Conservation (phyloP, 2,113 vertebrate species). For the Cochlearius cochlearius region DNA sequence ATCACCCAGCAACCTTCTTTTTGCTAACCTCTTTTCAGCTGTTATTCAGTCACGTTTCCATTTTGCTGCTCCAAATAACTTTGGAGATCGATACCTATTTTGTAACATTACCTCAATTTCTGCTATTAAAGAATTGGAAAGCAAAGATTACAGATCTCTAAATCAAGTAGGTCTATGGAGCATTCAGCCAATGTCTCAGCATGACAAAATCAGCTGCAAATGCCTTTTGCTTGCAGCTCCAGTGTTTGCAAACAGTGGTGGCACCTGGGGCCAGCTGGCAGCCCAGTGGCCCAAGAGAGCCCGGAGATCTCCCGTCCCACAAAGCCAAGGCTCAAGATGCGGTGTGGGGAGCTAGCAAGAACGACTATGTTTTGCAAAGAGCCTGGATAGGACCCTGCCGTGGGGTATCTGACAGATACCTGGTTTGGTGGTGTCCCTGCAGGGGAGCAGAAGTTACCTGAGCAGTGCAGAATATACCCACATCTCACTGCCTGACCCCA, state of each 20-base stretch:
- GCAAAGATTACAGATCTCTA: not conserved
- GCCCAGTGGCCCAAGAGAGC: not conserved
- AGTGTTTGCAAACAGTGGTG: not conserved
- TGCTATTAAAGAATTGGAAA: not conserved
- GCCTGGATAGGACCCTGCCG: not conserved
- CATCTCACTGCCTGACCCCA: not conserved
- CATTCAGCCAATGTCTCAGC: not conserved
- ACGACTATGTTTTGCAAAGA: not conserved
- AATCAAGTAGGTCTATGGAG: not conserved
- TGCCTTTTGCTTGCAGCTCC: not conserved
- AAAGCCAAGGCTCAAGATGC: not conserved
- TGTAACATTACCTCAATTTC: not conserved
- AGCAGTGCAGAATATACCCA: not conserved
- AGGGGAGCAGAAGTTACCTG: not conserved
- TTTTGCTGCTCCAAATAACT: not conserved
- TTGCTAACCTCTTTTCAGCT: not conserved
- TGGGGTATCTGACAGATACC: not conserved
- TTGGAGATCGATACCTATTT: not conserved
- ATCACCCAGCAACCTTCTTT: not conserved
- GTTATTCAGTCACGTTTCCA: not conserved
- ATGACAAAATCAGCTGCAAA: not conserved
- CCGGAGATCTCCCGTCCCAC: not conserved
- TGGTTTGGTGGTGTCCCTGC: not conserved
- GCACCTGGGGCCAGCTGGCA: not conserved
- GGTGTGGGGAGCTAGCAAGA: not conserved